Evolutionary conservation across 2,888 invertebrate species (phyloP).

Genomic region (Formica aserva): DNA sequence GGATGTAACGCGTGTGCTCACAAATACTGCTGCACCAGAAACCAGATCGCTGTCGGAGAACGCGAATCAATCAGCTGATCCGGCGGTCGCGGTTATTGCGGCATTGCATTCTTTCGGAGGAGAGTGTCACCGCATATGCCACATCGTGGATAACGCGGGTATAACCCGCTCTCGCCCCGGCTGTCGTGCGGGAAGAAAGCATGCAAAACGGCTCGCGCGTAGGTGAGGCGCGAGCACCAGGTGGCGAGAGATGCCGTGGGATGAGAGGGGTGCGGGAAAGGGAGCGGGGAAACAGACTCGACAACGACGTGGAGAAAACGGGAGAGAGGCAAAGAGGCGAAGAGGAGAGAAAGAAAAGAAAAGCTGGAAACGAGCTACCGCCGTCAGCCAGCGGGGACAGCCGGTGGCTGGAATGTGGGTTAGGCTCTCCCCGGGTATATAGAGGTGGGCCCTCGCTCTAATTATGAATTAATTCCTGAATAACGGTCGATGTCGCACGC

Average conservation of each 20-base stretch:
- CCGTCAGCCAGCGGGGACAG: constrained; percentile 75
- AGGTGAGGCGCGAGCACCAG: constrained; percentile 69
- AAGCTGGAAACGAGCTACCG: constrained; percentile 69
- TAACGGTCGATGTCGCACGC: constrained; percentile 82
- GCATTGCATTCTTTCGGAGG: constrained; percentile 42
- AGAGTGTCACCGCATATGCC: constrained; percentile 45
- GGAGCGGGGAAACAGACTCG: constrained; percentile 8
- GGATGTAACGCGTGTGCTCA: not conserved
- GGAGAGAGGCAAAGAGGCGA: not conserved
- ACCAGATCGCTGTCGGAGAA: constrained; percentile 42
- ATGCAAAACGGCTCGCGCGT: constrained; percentile 66
- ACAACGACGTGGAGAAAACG: constrained; percentile 21
- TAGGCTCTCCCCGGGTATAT: constrained; percentile 78
- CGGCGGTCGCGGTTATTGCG: constrained; percentile 39
- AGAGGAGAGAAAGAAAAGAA: constrained; percentile 63
- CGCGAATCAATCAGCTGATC: constrained; percentile 59
- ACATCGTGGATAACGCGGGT: constrained; percentile 33
- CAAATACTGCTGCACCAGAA: constrained; percentile 29
- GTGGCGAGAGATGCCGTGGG: constrained; percentile 55
- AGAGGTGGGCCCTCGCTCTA: constrained; percentile 79
- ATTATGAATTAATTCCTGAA: constrained; percentile 85
- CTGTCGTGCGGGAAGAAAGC: constrained; percentile 49
- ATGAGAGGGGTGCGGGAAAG: constrained; percentile 13
- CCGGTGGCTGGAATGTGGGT: constrained; percentile 82
- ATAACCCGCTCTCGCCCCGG: constrained; percentile 26